Evolutionary conservation across 1,140 invertebrate species (phyloP), one percentile per base, ranked within the genome.

Genomic region (Micrasema longulum): DNA sequence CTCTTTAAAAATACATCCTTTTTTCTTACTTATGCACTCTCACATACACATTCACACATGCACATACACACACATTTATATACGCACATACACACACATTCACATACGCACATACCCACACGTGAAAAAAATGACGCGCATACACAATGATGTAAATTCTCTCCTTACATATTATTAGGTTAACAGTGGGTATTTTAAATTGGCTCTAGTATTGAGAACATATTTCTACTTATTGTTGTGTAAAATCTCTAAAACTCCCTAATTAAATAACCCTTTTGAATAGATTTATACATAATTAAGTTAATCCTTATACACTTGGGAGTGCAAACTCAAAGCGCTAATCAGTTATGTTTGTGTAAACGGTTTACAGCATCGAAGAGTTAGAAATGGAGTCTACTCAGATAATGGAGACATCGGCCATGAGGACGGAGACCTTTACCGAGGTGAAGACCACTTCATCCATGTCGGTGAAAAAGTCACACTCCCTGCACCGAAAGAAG

Each of bases 341-440:
- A 14, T 45, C 16, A 45, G 18, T 45, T 45, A 14, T 14, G 1
- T 1, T 45, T 45, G 9, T 45, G 7, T 14, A n/a, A 14, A 9
- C n/a, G n/a, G 11, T 53, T 53, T 53, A 4, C 22, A 53, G 50
- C 55, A 16, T 14, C 18, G 20, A 9, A 4, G 7, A 65, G 47
- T 12, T 53, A 41, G 26, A 26, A 52, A 83, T 85, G 79, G 83
- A 85, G 78, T 75, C 82, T 50, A 83, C 83, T 1, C 80, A 83
- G 73, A 80, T 78, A 65, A 81, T 84, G 70, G 82, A 84, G 71
- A 81, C 82, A 57, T 76, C 81, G 5, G 81, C 84, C 76, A 80
- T 81, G 62, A 77, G 82, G 71, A 78, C 81, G 20, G 79, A 81
- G 71, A 76, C 71, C 11, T 73, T 73, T 36, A 68, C 48, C 1